These are phyloP conservation scores for Ornithoptera priamus DNA, from an alignment of 2,888 invertebrate species.

Conservation along the genomic window DNA sequence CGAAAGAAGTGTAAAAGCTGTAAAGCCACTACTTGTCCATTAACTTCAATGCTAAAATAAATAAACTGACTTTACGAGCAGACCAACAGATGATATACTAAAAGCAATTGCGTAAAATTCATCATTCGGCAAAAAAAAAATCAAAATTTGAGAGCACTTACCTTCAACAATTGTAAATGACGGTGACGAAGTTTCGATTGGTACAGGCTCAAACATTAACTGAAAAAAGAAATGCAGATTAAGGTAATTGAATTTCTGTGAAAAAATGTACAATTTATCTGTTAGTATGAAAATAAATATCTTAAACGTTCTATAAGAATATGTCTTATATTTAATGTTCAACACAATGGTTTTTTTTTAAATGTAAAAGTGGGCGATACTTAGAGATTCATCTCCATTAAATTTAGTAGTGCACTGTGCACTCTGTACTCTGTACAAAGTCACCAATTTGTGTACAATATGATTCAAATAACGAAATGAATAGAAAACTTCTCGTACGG, in stretches of 20 bases:
- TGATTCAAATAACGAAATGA: too few species aligned
- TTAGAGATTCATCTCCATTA: too few species aligned
- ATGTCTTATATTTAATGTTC: too few species aligned
- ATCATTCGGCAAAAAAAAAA: slow-evolving; percentile 6
- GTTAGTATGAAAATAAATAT: too few species aligned
- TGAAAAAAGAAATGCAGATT: slow-evolving; percentile 46
- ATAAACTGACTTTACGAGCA: not conserved
- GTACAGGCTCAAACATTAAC: slow-evolving; percentile 64
- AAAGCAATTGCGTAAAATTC: not conserved
- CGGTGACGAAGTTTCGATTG: slow-evolving; percentile 42
- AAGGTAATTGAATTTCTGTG: not conserved
- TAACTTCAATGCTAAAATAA: not conserved
- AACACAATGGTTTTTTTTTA: too few species aligned
- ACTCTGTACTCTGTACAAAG: too few species aligned
- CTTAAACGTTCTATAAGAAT: too few species aligned
- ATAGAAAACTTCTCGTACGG: too few species aligned
- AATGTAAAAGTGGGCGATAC: too few species aligned
- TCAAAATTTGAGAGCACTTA: not conserved
- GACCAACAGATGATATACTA: not conserved
- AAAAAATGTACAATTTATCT: not conserved
- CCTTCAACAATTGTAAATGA: slow-evolving; percentile 8
- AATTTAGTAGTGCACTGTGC: too few species aligned
- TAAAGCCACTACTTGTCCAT: not conserved
- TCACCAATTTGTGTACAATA: too few species aligned
- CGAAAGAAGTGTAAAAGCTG: too few species aligned